Conservation (phyloP, 2,888 invertebrate species). For the Proisotoma minuta region DNA sequence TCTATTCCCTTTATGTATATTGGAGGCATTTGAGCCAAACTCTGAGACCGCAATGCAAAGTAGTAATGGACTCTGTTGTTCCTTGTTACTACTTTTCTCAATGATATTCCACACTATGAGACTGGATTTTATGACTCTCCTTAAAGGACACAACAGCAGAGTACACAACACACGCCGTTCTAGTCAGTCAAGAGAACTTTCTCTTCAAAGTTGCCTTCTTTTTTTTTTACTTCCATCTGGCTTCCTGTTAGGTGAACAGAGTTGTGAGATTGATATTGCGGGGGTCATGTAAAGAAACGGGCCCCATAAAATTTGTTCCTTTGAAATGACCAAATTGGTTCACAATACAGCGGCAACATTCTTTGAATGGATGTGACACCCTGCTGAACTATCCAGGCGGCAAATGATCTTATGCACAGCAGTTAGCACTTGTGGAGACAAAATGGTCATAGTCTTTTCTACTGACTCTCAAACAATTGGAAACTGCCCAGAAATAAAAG, state of each 20-base stretch:
- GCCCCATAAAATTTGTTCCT: not conserved
- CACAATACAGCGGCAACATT: not conserved
- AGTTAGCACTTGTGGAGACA: not conserved
- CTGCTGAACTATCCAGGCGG: not conserved
- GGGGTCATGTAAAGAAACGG: too few relatives aligned
- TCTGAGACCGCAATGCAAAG: too few relatives aligned
- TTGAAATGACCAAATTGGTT: not conserved
- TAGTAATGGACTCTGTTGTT: too few relatives aligned
- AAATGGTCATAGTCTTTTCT: too few relatives aligned
- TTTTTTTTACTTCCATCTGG: not conserved
- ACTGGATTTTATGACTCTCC: conserved; percentile 11
- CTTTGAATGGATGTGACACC: not conserved
- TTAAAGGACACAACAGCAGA: conserved; percentile 12
- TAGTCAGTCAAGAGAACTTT: too few relatives aligned
- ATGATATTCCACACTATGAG: too few relatives aligned
- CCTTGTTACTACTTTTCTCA: too few relatives aligned
- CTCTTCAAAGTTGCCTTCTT: not conserved
- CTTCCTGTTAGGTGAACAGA: not conserved
- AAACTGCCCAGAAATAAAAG: not conserved
- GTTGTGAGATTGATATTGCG: not conserved
- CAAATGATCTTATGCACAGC: not conserved
- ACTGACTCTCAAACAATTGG: not conserved
- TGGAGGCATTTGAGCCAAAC: too few relatives aligned
- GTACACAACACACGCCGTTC: too few relatives aligned
- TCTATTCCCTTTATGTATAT: not conserved